Evolutionary conservation across 2,888 invertebrate species (phyloP).

Genomic region (Lydus trimaculatus): DNA sequence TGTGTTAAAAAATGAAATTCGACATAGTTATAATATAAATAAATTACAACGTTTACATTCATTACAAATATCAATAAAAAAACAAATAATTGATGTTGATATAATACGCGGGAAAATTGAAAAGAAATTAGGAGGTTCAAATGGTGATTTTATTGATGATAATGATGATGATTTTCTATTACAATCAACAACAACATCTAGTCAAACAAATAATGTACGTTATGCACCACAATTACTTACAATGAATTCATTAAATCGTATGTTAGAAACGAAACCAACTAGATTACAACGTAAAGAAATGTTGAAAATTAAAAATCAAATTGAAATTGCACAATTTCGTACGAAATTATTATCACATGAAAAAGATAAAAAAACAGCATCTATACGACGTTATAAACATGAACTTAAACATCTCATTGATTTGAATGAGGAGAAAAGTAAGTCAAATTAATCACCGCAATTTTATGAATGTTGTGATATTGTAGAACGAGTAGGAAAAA

Average conservation of each 20-base stretch:
- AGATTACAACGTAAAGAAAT: constrained; percentile 71
- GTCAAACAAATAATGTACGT: constrained; percentile 43
- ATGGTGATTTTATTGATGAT: constrained; percentile 21
- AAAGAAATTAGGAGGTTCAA: constrained; percentile 42
- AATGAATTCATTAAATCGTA: constrained; percentile 58
- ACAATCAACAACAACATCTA: constrained; percentile 29
- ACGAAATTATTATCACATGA: constrained; percentile 75
- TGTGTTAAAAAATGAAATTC: constrained; percentile 69
- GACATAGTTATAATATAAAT: constrained; percentile 75
- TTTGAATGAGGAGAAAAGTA: constrained; percentile 74
- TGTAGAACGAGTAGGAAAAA: too few relatives aligned
- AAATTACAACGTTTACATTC: constrained; percentile 75
- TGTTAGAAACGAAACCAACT: constrained; percentile 66
- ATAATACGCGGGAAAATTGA: constrained; percentile 60
- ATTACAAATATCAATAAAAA: constrained; percentile 75
- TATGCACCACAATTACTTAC: constrained; percentile 57
- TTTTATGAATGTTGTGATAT: too few relatives aligned
- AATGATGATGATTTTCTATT: constrained; percentile 8
- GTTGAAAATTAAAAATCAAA: constrained; percentile 69
- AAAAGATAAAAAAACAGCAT: constrained; percentile 69
- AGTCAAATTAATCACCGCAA: constrained; percentile 22
- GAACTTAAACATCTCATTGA: constrained; percentile 70
- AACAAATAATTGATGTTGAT: constrained; percentile 69
- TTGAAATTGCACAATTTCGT: constrained; percentile 75
- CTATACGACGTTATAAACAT: constrained; percentile 70